phyloP scores from a whole-genome alignment of 2,888 invertebrate genomes.

The Sepiola atlantica region DNA sequence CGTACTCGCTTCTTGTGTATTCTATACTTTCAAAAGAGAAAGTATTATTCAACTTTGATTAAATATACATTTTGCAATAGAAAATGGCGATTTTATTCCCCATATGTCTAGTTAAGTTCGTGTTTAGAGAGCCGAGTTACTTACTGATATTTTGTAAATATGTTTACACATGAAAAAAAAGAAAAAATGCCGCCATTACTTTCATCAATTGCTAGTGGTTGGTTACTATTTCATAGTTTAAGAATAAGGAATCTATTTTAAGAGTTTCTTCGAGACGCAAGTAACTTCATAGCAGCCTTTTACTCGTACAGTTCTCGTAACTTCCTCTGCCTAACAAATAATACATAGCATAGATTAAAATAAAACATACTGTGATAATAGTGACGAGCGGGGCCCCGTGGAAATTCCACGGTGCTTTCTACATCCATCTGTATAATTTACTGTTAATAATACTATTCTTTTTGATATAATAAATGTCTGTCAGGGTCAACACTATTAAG shows the following conservation, averaged over 20 bases:
- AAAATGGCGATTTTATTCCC: no score
- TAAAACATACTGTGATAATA: no score
- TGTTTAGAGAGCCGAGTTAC: background rate
- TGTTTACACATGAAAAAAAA: no score
- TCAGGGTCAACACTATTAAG: no score
- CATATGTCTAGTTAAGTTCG: background rate
- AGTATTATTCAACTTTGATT: background rate
- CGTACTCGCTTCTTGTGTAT: background rate
- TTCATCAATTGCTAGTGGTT: conserved; percentile 9
- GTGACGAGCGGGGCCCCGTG: background rate
- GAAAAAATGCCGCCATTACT: background rate
- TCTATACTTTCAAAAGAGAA: no score
- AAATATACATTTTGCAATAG: background rate
- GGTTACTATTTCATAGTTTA: background rate
- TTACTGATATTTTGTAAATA: background rate
- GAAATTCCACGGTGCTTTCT: no score
- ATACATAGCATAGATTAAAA: background rate
- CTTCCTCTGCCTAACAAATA: background rate
- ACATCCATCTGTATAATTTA: no score
- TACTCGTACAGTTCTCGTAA: background rate
- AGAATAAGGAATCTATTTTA: conserved; percentile 34
- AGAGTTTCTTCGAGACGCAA: background rate
- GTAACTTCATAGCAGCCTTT: background rate
- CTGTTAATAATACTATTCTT: no score
- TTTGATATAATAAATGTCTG: no score